Conservation (phyloP, 1,140 invertebrate genomes). For the Cephus cinctus region DNA sequence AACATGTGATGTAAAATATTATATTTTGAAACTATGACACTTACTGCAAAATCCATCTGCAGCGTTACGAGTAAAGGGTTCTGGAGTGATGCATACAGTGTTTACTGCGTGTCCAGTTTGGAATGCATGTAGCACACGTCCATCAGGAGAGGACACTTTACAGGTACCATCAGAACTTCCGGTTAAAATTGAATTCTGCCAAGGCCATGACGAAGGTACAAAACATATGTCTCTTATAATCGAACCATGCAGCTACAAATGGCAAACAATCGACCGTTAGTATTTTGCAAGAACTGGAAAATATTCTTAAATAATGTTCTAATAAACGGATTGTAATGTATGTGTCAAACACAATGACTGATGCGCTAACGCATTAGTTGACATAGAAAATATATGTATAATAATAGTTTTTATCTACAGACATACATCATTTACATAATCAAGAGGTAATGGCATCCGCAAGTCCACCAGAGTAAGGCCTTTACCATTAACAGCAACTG, state of each 20-base stretch:
- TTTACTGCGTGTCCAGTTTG: constrained; percentile 54
- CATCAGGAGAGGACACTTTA: constrained; percentile 55
- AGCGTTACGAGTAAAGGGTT: constrained; percentile 46
- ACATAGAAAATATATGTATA: background rate
- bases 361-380: too few species aligned
- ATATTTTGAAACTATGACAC: constrained; percentile 19
- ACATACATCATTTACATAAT: constrained; percentile 58
- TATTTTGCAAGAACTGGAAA: background rate
- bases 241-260: constrained; percentile 49
- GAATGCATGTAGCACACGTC: constrained; percentile 50
- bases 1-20: constrained; percentile 4
- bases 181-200: constrained; percentile 51
- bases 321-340: too few species aligned
- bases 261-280: constrained; percentile 1
- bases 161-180: constrained; percentile 52
- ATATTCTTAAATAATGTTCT: background rate
- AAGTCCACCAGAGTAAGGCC: constrained; percentile 57
- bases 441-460: constrained; percentile 55
- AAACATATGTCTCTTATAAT: constrained; percentile 55
- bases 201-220: constrained; percentile 55
- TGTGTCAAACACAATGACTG: too few species aligned
- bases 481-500: constrained; percentile 55
- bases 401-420: too few species aligned
- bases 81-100: constrained; percentile 54
- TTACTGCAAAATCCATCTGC: constrained; percentile 55